Evolutionary conservation across 2,113 vertebrate species (phyloP).

Genomic region (Prinia subflava): DNA sequence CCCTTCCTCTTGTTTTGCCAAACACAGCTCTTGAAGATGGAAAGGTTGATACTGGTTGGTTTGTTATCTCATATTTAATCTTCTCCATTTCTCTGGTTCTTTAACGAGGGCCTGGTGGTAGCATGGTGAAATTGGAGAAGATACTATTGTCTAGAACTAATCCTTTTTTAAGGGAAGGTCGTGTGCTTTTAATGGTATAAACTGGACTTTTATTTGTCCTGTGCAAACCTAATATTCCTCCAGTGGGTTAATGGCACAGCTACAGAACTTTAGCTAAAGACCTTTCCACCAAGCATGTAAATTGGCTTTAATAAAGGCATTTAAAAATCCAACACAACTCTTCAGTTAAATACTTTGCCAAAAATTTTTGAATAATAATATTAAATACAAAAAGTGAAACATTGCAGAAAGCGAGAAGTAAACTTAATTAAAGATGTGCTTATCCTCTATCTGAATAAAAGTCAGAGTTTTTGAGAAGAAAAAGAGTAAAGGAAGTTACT

Average conservation of each 20-base stretch:
- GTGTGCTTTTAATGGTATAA: not conserved
- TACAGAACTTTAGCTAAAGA: not conserved
- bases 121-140: not conserved
- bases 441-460: not conserved
- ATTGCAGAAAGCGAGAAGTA: not conserved
- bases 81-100: not conserved
- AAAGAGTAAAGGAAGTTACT: not conserved
- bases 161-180: not conserved
- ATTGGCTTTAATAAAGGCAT: not conserved
- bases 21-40: not conserved
- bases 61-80: not conserved
- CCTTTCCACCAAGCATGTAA: not conserved
- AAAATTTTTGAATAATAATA: not conserved
- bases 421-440: not conserved
- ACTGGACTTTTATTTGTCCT: not conserved
- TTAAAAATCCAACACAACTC: not conserved
- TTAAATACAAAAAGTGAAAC: not conserved
- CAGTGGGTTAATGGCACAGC: not conserved
- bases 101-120: not conserved
- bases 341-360: not conserved
- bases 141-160: not conserved
- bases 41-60: not conserved
- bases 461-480: not conserved
- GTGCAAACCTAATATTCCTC: not conserved
- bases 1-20: not conserved